Evolutionary conservation across 2,888 invertebrate genomes (phyloP).

Genomic region (Clunio marinus): DNA sequence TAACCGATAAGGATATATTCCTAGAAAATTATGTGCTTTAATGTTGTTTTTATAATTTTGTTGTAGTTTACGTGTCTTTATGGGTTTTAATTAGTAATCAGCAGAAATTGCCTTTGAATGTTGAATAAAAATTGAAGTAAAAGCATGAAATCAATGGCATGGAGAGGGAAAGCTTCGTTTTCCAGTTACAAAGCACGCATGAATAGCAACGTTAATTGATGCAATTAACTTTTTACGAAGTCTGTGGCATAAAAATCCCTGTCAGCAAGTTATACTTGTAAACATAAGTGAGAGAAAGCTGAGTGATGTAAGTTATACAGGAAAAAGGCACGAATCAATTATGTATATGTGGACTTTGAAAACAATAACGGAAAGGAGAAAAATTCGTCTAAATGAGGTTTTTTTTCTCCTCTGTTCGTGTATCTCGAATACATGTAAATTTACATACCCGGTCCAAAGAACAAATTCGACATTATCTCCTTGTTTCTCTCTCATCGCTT

Average conservation of each 20-base stretch:
- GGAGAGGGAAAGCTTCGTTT: not conserved
- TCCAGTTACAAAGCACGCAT: slow-evolving; percentile 38
- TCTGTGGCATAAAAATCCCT: not conserved
- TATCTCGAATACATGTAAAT: not conserved
- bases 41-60: slow-evolving; percentile 16
- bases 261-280: slow-evolving; percentile 2
- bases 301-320: not conserved
- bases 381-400: too few relatives aligned
- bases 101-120: slow-evolving; percentile 29
- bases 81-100: slow-evolving; percentile 38
- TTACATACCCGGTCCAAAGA: slow-evolving; percentile 85
- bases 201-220: slow-evolving; percentile 35
- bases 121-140: slow-evolving; percentile 10
- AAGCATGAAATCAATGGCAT: not conserved
- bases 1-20: slow-evolving; percentile 31
- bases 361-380: too few relatives aligned
- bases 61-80: slow-evolving; percentile 32
- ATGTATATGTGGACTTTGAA: not conserved
- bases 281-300: not conserved
- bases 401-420: too few relatives aligned
- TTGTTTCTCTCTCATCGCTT: slow-evolving; percentile 78
- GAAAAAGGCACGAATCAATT: not conserved
- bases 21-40: not conserved
- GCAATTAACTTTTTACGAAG: slow-evolving; percentile 28
- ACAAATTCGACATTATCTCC: slow-evolving; percentile 88